Percentiles rank a stretch among this genome's conserved stretches.
These are phyloP conservation scores for Tetragonula carbonaria DNA, from an alignment of 2,888 invertebrate species.

Conservation along the genomic window DNA sequence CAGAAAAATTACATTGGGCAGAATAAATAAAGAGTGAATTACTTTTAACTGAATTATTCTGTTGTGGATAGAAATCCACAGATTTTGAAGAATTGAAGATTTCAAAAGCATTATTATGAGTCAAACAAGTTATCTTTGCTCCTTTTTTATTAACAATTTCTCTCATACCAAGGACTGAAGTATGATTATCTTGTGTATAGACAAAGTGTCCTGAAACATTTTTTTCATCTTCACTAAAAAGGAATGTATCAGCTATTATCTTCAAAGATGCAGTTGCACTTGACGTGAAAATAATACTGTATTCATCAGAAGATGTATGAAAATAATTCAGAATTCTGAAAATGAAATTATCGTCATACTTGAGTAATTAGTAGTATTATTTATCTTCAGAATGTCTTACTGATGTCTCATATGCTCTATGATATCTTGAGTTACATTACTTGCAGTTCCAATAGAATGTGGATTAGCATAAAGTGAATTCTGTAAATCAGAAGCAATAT, in stretches of 20 bases:
- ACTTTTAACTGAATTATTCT: constrained; percentile 85
- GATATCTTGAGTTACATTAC: constrained; percentile 92
- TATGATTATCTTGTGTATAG: constrained; percentile 96
- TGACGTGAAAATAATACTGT: constrained; percentile 96
- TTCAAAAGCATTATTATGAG: constrained; percentile 86
- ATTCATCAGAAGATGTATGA: constrained; percentile 91
- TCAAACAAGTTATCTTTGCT: constrained; percentile 86
- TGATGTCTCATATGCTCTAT: constrained; percentile 93
- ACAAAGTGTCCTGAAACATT: constrained; percentile 87
- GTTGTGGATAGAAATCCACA: constrained; percentile 13
- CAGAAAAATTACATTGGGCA: constrained; percentile 98
- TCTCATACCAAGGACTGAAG: constrained; percentile 97
- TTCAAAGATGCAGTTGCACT: constrained; percentile 96
- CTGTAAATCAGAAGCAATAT: constrained; percentile 88
- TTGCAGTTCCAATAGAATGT: constrained; percentile 90
- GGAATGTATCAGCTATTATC: constrained; percentile 92
- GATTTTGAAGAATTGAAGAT: constrained; percentile 80
- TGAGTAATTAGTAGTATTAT: not conserved
- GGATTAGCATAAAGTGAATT: constrained; percentile 95
- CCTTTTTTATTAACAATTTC: constrained; percentile 88
- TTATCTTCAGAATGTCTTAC: constrained; percentile 82
- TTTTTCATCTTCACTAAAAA: constrained; percentile 83
- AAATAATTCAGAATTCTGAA: constrained; percentile 93
- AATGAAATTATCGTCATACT: not conserved
- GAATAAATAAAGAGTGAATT: constrained; percentile 93